Conservation (phyloP, 2,113 vertebrate genomes). For the Poeciliopsis retropinna region DNA sequence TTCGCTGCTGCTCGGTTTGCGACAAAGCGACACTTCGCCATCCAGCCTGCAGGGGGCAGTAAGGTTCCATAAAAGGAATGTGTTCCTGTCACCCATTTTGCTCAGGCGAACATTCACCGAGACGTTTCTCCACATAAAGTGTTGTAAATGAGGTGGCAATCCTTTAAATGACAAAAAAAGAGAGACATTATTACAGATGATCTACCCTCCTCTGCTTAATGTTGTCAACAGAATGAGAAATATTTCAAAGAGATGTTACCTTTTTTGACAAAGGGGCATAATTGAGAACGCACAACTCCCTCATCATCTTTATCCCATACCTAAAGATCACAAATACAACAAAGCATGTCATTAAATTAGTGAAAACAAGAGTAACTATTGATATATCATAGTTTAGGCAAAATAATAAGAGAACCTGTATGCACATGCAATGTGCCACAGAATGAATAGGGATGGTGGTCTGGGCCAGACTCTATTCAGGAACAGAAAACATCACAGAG, state of each 20-base stretch:
- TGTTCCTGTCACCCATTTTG: slow-evolving; percentile 13
- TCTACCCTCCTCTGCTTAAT: neutral
- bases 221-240: neutral
- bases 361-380: neutral
- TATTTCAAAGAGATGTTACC: slow-evolving; percentile 17
- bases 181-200: neutral
- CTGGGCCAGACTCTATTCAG: slow-evolving; percentile 39
- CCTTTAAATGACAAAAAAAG: slow-evolving; percentile 33
- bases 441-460: slow-evolving; percentile 61
- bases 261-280: slow-evolving; percentile 68
- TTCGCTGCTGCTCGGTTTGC: slow-evolving; percentile 33
- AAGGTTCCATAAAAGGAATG: slow-evolving; percentile 72
- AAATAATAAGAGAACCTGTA: slow-evolving; percentile 67
- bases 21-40: slow-evolving; percentile 73
- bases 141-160: slow-evolving; percentile 31
- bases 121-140: slow-evolving; percentile 63
- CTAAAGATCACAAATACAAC: slow-evolving; percentile 44
- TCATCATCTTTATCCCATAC: slow-evolving; percentile 38
- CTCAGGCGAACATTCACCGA: slow-evolving; percentile 48
- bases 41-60: slow-evolving; percentile 76
- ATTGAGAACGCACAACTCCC: slow-evolving; percentile 10
- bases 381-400: neutral
- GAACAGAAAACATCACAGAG: neutral
- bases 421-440: slow-evolving; percentile 75
- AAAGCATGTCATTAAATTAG: neutral